phyloP scores from a whole-genome alignment of 1,140 invertebrate genomes.

The Lepidotrigona ventralis region DNA sequence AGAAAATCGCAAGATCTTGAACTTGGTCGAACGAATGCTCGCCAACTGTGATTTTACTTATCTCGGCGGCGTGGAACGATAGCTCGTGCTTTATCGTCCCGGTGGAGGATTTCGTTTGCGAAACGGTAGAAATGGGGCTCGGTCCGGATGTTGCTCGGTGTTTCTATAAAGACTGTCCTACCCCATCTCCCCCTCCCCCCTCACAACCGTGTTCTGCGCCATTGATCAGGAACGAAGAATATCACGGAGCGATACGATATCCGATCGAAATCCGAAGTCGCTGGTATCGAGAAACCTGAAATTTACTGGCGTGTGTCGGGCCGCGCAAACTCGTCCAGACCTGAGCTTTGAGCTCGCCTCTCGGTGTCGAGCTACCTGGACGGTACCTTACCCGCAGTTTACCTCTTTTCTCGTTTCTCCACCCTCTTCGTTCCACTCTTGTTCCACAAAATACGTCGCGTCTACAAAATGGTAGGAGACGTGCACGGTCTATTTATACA shows the following conservation, averaged over 20 bases:
- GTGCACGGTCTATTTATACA: not conserved
- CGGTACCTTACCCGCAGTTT: not conserved
- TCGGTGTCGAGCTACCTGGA: slow-evolving; percentile 15
- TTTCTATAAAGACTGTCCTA: slow-evolving; percentile 20
- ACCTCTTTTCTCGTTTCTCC: slow-evolving; percentile 26
- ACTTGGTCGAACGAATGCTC: slow-evolving; percentile 1
- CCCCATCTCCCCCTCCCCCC: too few relatives aligned
- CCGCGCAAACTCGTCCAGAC: slow-evolving; percentile 27
- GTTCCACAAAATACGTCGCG: not conserved
- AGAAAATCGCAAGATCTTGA: slow-evolving; percentile 16
- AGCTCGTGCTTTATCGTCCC: slow-evolving; percentile 14
- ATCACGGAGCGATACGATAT: slow-evolving; percentile 48
- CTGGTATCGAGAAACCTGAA: slow-evolving; percentile 54
- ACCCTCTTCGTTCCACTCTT: not conserved
- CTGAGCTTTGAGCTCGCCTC: slow-evolving; percentile 42
- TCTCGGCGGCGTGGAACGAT: slow-evolving; percentile 17
- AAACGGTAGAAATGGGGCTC: slow-evolving; percentile 1
- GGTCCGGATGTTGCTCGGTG: slow-evolving; percentile 18
- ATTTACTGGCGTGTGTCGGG: slow-evolving; percentile 39
- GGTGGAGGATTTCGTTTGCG: slow-evolving; percentile 35
- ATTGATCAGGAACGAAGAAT: slow-evolving; percentile 45
- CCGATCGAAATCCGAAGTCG: slow-evolving; percentile 21
- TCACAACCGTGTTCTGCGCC: slow-evolving; percentile 12
- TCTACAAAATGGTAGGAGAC: not conserved
- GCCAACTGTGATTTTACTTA: slow-evolving; percentile 18